Conservation (phyloP, 64 coral and sea anemone genomes). For the Dendrophyllia cribrosa region DNA sequence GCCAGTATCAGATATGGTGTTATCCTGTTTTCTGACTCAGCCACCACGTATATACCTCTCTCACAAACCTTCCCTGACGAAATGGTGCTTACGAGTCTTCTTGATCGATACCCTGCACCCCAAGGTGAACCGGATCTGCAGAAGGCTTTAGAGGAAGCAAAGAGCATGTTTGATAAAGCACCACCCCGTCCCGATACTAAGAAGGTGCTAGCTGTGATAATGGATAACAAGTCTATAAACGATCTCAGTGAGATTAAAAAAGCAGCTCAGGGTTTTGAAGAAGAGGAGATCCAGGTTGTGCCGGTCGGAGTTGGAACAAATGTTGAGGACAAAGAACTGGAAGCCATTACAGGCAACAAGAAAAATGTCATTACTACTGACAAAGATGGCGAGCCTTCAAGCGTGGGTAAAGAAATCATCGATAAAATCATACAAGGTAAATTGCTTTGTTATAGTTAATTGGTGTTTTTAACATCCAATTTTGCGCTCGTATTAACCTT, state of each 20-base stretch:
- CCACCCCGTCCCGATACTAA: constrained; percentile 32
- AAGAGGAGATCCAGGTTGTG: constrained; percentile 53
- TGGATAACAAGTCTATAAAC: constrained; percentile 46
- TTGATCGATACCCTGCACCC: not conserved
- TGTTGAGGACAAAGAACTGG: constrained; percentile 56
- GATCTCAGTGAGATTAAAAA: not conserved
- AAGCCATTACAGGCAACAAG: constrained; percentile 38
- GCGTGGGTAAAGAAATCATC: constrained; percentile 58
- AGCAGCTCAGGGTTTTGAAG: constrained; percentile 34
- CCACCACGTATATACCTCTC: constrained; percentile 29
- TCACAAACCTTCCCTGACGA: constrained; percentile 54
- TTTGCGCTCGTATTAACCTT: too few relatives aligned
- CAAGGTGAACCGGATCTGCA: constrained; percentile 24
- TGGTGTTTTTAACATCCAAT: too few relatives aligned
- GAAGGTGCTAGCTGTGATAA: constrained; percentile 55
- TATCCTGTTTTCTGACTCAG: constrained; percentile 26
- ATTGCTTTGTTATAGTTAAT: not conserved
- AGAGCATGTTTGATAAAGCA: constrained; percentile 38
- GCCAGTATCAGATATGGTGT: constrained; percentile 66
- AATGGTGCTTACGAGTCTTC: not conserved
- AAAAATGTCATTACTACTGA: constrained; percentile 54
- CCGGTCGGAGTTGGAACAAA: constrained; percentile 67
- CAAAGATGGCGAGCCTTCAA: constrained; percentile 44
- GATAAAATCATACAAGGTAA: constrained; percentile 49
- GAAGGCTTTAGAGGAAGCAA: constrained; percentile 40